Conservation (phyloP, 2,888 invertebrate species). For the Cephus pulcher region DNA sequence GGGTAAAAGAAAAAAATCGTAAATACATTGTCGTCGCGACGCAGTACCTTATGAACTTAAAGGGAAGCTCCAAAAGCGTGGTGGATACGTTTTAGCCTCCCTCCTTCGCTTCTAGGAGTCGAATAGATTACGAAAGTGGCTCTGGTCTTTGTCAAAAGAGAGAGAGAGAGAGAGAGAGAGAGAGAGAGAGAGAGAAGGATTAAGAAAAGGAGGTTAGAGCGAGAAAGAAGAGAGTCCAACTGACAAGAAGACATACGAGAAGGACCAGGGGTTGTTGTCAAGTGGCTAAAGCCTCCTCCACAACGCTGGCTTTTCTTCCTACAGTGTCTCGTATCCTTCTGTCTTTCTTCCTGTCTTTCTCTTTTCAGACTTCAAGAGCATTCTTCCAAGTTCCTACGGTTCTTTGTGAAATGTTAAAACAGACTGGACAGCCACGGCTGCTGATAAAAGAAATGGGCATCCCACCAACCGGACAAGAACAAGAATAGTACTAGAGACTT, state of each 20-base stretch:
- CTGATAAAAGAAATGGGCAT: not conserved
- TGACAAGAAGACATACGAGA: not conserved
- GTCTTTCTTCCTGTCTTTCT: not conserved
- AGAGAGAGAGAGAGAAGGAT: not conserved
- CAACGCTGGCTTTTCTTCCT: not conserved
- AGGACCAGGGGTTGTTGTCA: slow-evolving; percentile 4
- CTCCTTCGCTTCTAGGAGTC: not conserved
- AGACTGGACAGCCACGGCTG: not conserved
- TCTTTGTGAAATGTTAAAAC: not conserved
- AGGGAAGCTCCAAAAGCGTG: not conserved
- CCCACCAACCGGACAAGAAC: not conserved
- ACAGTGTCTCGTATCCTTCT: not conserved
- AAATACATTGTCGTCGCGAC: not conserved
- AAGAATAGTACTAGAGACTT: not conserved
- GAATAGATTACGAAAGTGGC: not conserved
- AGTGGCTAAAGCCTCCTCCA: slow-evolving; percentile 4
- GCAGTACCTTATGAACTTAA: not conserved
- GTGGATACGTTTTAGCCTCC: not conserved
- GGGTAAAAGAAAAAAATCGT: not conserved
- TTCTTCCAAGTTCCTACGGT: not conserved
- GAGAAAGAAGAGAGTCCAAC: not conserved
- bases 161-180: not conserved
- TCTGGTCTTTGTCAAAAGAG: not conserved
- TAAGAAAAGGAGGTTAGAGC: not conserved
- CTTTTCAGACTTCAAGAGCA: not conserved